Evolutionary conservation across 2,113 vertebrate genomes (phyloP).

Genomic region (Oncorhynchus clarkii): DNA sequence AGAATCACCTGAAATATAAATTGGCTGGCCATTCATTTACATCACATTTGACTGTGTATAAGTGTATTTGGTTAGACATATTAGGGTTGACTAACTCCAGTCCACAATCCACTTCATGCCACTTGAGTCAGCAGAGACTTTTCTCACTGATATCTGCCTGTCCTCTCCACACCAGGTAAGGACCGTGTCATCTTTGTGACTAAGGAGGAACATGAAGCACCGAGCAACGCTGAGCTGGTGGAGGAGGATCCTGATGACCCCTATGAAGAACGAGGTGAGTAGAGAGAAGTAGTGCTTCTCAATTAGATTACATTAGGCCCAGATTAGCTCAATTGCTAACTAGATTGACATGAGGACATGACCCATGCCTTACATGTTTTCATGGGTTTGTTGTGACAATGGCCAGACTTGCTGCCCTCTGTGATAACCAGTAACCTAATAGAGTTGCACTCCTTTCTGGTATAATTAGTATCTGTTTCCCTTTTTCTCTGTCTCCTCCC

Average conservation of each 20-base stretch:
- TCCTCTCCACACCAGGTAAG: slow-evolving; percentile 63
- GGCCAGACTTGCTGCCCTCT: neutral
- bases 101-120: too few relatives aligned
- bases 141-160: too few relatives aligned
- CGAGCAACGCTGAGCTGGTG: slow-evolving; percentile 92
- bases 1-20: too few relatives aligned
- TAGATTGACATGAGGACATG: neutral
- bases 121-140: neutral
- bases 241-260: slow-evolving; percentile 95
- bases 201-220: slow-evolving; percentile 89
- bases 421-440: neutral
- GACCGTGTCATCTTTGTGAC: slow-evolving; percentile 79
- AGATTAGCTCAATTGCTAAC: neutral
- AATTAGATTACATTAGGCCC: neutral
- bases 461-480: neutral
- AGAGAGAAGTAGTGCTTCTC: neutral
- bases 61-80: neutral
- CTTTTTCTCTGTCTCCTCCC: neutral
- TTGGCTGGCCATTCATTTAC: too few relatives aligned
- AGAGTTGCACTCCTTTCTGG: neutral
- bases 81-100: neutral
- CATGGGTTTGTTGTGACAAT: neutral
- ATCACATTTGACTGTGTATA: too few relatives aligned
- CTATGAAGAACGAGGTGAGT: slow-evolving; percentile 87
- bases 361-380: neutral